Conservation (phyloP, 1,140 invertebrate genomes). For the Caenorhabditis briggsae region DNA sequence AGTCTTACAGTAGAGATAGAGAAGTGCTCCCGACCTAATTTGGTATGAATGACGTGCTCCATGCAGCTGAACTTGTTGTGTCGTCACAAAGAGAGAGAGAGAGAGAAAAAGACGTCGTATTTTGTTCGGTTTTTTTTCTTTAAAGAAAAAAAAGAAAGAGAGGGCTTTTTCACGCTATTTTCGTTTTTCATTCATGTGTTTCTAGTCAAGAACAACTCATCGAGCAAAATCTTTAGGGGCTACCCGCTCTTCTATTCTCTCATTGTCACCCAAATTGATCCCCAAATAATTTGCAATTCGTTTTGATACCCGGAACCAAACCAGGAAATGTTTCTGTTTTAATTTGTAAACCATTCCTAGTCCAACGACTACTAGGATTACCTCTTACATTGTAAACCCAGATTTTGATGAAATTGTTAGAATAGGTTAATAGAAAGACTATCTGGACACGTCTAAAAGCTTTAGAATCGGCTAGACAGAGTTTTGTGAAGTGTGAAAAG, state of each 20-base stretch:
- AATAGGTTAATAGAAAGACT: no score
- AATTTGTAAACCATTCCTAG: no score
- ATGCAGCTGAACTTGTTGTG: conserved; percentile 46
- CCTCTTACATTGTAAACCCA: no score
- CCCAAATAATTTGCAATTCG: no score
- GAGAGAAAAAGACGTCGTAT: conserved; percentile 12
- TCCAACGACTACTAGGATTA: no score
- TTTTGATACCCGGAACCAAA: no score
- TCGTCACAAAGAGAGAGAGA: neutral
- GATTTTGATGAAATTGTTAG: no score
- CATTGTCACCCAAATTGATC: neutral
- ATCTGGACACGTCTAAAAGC: no score
- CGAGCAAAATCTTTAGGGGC: neutral
- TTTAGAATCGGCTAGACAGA: no score
- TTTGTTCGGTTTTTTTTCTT: conserved; percentile 31
- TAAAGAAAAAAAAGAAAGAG: neutral
- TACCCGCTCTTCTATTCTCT: neutral
- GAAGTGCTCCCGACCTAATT: conserved; percentile 32
- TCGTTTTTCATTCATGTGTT: conserved; percentile 23
- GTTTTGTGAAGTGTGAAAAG: no score
- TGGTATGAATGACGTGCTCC: conserved; percentile 50
- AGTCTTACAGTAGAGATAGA: neutral
- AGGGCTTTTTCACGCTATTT: conserved; percentile 17
- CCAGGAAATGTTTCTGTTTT: no score
- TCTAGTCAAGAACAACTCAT: neutral